Base-by-base conservation (phyloP, 2,888 invertebrate species). In the Sturmia bella region DNA sequence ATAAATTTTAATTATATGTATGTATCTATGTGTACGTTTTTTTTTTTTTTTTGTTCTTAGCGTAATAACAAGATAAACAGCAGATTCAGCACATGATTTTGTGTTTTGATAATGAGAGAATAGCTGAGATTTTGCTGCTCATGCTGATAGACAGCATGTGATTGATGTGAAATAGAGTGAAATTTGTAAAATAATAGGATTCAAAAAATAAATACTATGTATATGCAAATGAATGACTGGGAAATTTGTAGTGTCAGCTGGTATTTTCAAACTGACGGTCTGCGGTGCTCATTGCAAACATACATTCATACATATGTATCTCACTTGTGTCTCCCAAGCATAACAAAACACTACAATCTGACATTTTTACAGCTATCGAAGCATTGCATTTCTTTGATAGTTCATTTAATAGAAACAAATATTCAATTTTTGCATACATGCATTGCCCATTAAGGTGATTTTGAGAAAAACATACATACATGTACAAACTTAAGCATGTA, bases 301-400 rank as follows among this genome's bases (percentile, higher is more conserved):
- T n/a, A n/a, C n/a, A n/a, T n/a, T n/a, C n/a, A 57, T 41, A 41
- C 6, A 32, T 57, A 68, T 66, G n/a, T 5, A 45, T 66, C 73
- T 79, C 41, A 66, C 41, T 45, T 54, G 43, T 61, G 21, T 43
- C 24, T 59, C 41, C 9, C 61, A 21, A 48, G 45, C 64, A 39
- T 24, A 50, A 61, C 15, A 39, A 27, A 48, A 48, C 19, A 45
- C 61, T 32, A 52, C 39, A 43, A 37, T 56, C n/a, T 9, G 43
- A 68, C 32, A 61, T 37, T 27, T 45, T 61, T 17, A 21, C 19
- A 52, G 24, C 50, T 57, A 41, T 48, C 57, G 50, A 66, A 63
- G 32, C n/a, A 64, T 66, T 73, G 24, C 27, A 13, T 59, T 75
- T 72, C 56, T 76, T 68, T 75, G 66, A 76, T 56, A 63, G 68